A percentile compares a stretch with the other conserved stretches of the same genome.
phyloP scores from a whole-genome alignment of 2,113 vertebrate species.

The Fregetta grallaria region DNA sequence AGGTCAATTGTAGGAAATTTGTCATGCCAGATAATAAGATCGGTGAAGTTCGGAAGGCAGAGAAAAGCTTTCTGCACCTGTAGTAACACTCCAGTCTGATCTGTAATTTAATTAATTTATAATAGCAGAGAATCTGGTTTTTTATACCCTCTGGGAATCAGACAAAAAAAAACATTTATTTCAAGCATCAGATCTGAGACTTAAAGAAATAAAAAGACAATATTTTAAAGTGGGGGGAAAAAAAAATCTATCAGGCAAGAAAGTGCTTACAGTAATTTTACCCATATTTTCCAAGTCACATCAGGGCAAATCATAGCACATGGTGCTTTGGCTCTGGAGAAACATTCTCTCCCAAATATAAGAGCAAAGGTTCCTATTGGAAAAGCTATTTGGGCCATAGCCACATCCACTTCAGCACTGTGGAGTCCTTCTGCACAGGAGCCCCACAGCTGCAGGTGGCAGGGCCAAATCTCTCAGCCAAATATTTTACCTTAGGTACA shows the following conservation, averaged over 20 bases:
- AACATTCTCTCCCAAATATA: neutral
- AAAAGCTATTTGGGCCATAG: neutral
- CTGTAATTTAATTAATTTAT: neutral
- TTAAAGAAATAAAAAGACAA: neutral
- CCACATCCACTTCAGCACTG: neutral
- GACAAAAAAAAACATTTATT: neutral
- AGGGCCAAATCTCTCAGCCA: neutral
- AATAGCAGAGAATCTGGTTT: neutral
- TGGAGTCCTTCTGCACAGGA: neutral
- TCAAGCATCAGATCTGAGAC: neutral
- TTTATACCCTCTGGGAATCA: neutral
- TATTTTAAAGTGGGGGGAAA: neutral
- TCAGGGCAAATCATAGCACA: neutral
- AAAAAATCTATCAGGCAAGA: neutral
- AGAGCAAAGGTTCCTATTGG: neutral
- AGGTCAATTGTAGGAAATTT: conserved; percentile 26
- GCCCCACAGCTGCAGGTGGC: neutral
- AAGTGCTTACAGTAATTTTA: neutral
- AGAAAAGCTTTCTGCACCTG: conserved; percentile 8
- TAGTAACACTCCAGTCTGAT: neutral
- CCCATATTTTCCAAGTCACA: neutral
- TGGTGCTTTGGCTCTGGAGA: neutral
- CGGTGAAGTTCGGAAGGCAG: neutral
- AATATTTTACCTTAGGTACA: neutral
- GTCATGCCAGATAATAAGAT: neutral